These are phyloP conservation scores for Eulemur coronatus DNA, from an alignment of 2,797 vertebrate species.

Conservation along the genomic window DNA sequence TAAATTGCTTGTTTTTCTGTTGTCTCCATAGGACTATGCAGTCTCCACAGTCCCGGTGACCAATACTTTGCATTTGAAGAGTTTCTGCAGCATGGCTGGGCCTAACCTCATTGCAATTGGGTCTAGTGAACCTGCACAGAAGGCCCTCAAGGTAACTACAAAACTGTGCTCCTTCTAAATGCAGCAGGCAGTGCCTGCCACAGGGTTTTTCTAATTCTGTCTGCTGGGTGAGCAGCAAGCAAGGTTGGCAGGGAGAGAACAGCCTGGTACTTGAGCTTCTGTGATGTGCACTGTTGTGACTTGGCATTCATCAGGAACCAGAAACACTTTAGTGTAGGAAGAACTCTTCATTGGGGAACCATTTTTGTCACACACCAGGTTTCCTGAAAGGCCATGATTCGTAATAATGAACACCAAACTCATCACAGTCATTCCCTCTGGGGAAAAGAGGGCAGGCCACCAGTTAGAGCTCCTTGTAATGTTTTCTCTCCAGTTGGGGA, in stretches of 20 bases:
- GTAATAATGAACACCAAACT: background rate
- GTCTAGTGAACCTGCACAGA: constrained; percentile 96
- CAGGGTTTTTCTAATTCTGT: background rate
- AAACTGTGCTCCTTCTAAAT: background rate
- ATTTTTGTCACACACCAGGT: background rate
- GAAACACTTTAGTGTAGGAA: background rate
- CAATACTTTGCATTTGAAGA: constrained; percentile 94
- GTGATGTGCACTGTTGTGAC: background rate
- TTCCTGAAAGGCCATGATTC: background rate
- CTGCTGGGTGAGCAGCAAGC: background rate
- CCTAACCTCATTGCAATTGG: constrained; percentile 96
- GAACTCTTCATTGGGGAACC: background rate
- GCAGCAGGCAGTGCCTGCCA: background rate
- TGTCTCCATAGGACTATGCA: constrained; percentile 92
- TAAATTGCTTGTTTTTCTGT: constrained; percentile 49
- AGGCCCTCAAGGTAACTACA: constrained; percentile 93
- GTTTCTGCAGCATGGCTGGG: constrained; percentile 98
- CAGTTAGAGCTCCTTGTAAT: background rate
- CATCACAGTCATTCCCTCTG: background rate
- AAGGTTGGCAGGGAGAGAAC: background rate
- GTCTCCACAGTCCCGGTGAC: constrained; percentile 96
- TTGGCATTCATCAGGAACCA: background rate
- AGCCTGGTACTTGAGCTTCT: background rate
- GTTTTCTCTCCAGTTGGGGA: background rate
- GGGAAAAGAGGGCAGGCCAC: background rate